phyloP scores from a whole-genome alignment of 1,140 invertebrate genomes.

The Heliconius himera region DNA sequence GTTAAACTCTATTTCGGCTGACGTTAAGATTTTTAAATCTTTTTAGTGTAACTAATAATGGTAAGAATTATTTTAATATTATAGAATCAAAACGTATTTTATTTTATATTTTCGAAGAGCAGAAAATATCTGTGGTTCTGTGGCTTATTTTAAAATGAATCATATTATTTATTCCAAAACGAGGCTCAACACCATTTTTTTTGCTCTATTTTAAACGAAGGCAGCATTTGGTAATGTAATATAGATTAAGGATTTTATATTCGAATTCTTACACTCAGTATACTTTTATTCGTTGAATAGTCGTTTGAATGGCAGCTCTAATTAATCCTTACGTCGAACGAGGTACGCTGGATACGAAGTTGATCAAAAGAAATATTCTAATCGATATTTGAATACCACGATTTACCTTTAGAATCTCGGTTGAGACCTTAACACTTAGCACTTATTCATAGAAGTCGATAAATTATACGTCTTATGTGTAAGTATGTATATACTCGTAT shows the following conservation, averaged over 20 bases:
- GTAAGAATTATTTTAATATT: neutral
- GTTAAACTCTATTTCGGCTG: constrained; percentile 40
- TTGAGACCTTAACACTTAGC: neutral
- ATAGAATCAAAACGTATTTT: neutral
- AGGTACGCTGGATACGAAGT: constrained; percentile 50
- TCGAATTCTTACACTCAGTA: constrained; percentile 30
- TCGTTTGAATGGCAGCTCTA: constrained; percentile 69
- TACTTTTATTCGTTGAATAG: constrained; percentile 51
- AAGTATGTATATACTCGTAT: neutral
- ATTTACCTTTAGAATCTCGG: constrained; percentile 51
- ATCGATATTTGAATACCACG: constrained; percentile 73
- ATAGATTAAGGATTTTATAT: constrained; percentile 40
- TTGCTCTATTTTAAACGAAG: constrained; percentile 10
- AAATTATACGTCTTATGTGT: neutral
- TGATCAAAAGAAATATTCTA: constrained; percentile 71
- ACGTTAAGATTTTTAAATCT: neutral
- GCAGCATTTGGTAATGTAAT: constrained; percentile 31
- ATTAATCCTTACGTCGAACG: constrained; percentile 71
- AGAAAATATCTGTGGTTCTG: neutral
- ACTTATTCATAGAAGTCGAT: neutral
- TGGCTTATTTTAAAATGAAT: neutral
- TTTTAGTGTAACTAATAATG: neutral
- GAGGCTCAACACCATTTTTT: neutral
- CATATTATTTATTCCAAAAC: constrained; percentile 1
- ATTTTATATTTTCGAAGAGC: neutral